Evolutionary conservation across 2,888 invertebrate species (phyloP).

Genomic region (Apamea epomidion): DNA sequence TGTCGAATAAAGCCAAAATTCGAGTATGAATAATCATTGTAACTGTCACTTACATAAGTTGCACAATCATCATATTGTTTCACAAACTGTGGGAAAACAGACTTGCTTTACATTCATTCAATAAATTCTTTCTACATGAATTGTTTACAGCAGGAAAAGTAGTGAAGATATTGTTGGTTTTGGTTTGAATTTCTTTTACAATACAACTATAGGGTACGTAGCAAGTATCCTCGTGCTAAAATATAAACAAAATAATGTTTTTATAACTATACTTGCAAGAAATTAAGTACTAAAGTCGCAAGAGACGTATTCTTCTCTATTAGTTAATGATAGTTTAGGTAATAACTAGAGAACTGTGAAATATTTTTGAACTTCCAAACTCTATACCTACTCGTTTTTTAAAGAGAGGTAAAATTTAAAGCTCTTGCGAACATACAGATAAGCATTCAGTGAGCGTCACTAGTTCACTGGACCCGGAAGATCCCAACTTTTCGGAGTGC

Average conservation of each 20-base stretch:
- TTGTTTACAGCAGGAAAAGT: background rate
- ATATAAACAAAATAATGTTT: background rate
- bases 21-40: conserved; percentile 17
- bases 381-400: background rate
- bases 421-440: conserved; percentile 65
- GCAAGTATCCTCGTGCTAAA: background rate
- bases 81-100: background rate
- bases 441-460: conserved; percentile 76
- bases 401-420: conserved; percentile 40
- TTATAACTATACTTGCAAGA: background rate
- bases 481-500: conserved; percentile 80
- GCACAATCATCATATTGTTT: background rate
- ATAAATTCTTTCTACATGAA: background rate
- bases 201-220: background rate
- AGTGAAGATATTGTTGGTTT: background rate
- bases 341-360: background rate
- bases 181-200: conserved; percentile 2
- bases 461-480: conserved; percentile 80
- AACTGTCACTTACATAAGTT: conserved; percentile 7
- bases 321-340: background rate
- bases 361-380: background rate
- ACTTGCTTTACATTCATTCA: conserved; percentile 1
- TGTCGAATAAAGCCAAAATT: conserved; percentile 14
- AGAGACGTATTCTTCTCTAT: background rate
- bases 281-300: background rate